Base-by-base conservation (phyloP, 1,140 invertebrate genomes). In the Nomia melanderi region DNA sequence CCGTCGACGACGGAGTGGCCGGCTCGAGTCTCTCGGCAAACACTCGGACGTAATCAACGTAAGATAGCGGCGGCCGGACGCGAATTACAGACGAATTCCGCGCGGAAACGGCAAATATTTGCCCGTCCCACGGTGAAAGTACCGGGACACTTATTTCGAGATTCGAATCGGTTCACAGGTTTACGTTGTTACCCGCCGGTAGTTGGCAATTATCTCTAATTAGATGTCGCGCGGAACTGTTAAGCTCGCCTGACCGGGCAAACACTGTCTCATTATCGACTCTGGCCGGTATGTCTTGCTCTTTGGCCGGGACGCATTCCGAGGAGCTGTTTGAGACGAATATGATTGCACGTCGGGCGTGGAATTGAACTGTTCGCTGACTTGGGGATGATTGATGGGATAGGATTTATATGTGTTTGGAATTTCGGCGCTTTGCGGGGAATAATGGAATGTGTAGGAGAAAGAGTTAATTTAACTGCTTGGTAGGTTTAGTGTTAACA, bases 31-130 rank as follows among this genome's bases (percentile, higher is more conserved):
- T n/a, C 23, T 41, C 41, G 14, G 72, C 25, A 75, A 75, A 75
- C 36, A 75, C 63, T 75, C 64, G 64, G 53, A 57, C 72, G 53
- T 31, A 67, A 75, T 75, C 72, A 75, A 44, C 72, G 72, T 63
- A 54, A 75, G 72, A 67, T 44, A 64, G 29, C 50, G 6, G 41
- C 33, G 3, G 33, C 5, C 5, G 8, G 17, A 33, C 41, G 69
- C 57, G 31, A 75, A 67, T 74, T 65, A 74, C 33, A 56, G 59
- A 73, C 44, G 44, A 63, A 63, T 63, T 54, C 63, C 14, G 20
- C 70, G 44, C 20, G 41, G 14, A 14, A 17, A 44, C 39, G 25
- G 41, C 12, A 74, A 75, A 75, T 75, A 67, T 75, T 75, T 66
- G 29, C 14, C 25, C 5, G 17, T 14, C 6, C 17, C 3, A 0